Base-by-base conservation (phyloP, 1,140 invertebrate species). In the Tenebrio molitor region DNA sequence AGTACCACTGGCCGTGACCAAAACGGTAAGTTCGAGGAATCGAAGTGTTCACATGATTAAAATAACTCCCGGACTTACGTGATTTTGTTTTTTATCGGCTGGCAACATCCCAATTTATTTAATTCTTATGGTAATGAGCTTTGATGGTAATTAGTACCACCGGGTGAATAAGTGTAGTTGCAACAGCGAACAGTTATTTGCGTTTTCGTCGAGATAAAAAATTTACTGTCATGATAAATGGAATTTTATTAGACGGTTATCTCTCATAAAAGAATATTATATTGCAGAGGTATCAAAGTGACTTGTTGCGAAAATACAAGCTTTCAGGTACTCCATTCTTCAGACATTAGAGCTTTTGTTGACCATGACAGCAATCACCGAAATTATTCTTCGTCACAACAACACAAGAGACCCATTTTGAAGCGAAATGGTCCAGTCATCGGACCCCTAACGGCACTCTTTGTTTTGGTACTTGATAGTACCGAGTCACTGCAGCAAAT, bases 31-130 rank as follows among this genome's bases (percentile, higher is more conserved):
- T 44, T 44, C 42, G 14, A 16, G 17, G 42, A 44, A 44, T 17
- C 15, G 7, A 44, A 1, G 19, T 19, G 16, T 46, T 50, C 17
- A 17, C 16, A 19, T 21, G 21, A 50, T 50, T 14, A 33, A 50
- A 50, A 50, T 50, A n/a, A n/a, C n/a, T n/a, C n/a, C n/a, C n/a
- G n/a, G 23, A 50, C 44, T 50, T 50, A 50, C 44, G 23, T 58
- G 19, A 58, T 58, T 25, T 12, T 23, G 21, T 25, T 25, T n/a
- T n/a, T n/a, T n/a, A n/a, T n/a, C n/a, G n/a, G n/a, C n/a, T n/a
- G n/a, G 25, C 15, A 15, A 2, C 50, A 58, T 58, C 23, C 50
- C 6, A 29, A 29, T 58, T 58, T 25, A 29, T 25, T 58, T 14
- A 17, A 29, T 58, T 58, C 23, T 58, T 16, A 58, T 58, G 50